A percentile compares a stretch with the other conserved stretches of the same genome.
Evolutionary conservation across 2,113 vertebrate genomes (phyloP).

Genomic region (Terrapene triunguis): DNA sequence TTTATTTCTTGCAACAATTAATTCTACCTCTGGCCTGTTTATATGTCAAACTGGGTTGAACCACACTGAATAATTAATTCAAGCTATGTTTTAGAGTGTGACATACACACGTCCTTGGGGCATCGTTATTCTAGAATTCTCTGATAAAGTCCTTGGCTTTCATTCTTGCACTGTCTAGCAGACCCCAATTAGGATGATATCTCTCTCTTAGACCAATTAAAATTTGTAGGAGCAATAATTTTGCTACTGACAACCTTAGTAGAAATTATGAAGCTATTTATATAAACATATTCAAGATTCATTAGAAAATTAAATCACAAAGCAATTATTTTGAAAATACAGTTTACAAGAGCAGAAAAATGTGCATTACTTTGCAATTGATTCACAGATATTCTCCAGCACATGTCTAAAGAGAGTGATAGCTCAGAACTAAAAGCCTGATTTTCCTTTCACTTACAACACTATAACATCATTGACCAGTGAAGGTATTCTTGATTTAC

Average conservation of each 20-base stretch:
- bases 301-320: constrained; percentile 5
- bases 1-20: neutral
- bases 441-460: neutral
- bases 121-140: neutral
- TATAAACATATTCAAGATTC: constrained; percentile 7
- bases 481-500: neutral
- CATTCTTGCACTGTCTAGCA: neutral
- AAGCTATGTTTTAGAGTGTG: neutral
- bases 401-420: neutral
- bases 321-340: neutral
- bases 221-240: constrained; percentile 2
- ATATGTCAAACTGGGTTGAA: constrained; percentile 24
- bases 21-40: constrained; percentile 23
- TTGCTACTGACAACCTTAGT: neutral
- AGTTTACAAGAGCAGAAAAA: neutral
- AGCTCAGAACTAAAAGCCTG: neutral
- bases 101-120: neutral
- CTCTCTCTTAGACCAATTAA: neutral
- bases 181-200: neutral
- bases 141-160: neutral
- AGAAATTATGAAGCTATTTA: constrained; percentile 4
- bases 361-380: neutral
- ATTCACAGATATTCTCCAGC: neutral
- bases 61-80: neutral
- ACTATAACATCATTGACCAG: accelerated